A percentile compares a stretch with the other conserved stretches of the same genome.
Conservation (phyloP, 2,797 vertebrate species). For the Phoxinus dragarum region DNA sequence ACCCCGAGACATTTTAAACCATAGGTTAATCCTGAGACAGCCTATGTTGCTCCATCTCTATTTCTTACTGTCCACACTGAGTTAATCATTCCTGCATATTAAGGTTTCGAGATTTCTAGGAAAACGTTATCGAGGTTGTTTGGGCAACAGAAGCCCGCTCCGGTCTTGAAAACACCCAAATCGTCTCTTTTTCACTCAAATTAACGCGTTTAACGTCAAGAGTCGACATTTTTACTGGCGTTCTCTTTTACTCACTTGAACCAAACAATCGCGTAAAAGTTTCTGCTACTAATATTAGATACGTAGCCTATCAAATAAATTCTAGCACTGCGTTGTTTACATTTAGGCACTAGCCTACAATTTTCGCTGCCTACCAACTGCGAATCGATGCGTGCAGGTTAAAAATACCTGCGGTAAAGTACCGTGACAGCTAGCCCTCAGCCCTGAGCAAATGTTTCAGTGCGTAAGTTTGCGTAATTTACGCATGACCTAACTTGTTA, state of each 20-base stretch:
- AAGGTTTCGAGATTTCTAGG: background rate
- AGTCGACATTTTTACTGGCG: background rate
- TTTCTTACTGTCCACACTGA: background rate
- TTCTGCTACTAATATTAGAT: background rate
- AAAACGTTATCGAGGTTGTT: background rate
- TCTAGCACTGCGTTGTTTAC: background rate
- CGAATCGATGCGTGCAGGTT: background rate
- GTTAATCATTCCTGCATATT: background rate
- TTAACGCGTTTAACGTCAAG: background rate
- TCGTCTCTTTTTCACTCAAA: background rate
- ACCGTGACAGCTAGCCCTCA: background rate
- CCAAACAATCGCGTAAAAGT: background rate
- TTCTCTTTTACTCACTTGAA: background rate
- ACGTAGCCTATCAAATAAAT: background rate
- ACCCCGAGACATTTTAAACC: background rate
- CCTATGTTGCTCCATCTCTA: background rate
- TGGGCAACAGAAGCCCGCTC: background rate
- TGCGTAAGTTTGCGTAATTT: background rate
- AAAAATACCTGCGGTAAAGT: background rate
- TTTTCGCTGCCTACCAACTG: background rate
- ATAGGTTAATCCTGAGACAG: background rate
- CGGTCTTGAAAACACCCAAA: background rate
- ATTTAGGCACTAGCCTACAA: background rate
- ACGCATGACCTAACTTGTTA: conserved; percentile 10
- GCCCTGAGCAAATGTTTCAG: background rate